Evolutionary conservation across 2,888 invertebrate genomes (phyloP), one percentile per base, ranked within the genome.

Genomic region (Harmothoe impar): DNA sequence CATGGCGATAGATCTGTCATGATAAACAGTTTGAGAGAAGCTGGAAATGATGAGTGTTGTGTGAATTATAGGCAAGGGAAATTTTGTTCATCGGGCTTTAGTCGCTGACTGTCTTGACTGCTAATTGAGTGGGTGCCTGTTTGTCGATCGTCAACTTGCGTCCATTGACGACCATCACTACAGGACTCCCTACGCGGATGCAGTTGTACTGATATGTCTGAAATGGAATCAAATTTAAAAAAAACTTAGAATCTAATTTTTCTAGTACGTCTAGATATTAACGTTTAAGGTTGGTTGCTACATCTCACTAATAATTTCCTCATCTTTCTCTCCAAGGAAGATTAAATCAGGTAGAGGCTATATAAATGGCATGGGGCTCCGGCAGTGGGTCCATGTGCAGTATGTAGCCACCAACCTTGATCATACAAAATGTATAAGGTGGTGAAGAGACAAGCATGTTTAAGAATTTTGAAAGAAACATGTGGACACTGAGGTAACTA

Each of bases 181-280:
- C 95, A 0, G 98, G 98, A 91, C 97, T 97, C 96, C 98, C 97
- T n/a, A 98, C 97, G 90, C 98, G 97, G 91, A 98, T 97, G 89
- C 97, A 97, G 93, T 97, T 97, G 96, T 97, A 98, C 92, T 97
- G 96, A 95, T 97, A 97, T 92, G 96, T 96, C 98, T 98, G 97
- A 35, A 97, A 91, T 31, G 89, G 62, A 20, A 20, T 51, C 0
- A 68, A 33, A 62, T 35, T n/a, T n/a, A 43, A 43, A 43, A 43
- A 43, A 43, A 43, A 43, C 12, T n/a, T n/a, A 89, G 12, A 56
- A 51, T 77, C 7, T 15, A 77, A n/a, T 33, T 84, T 84, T 86
- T 25, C 20, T 12, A 25, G 29, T 72, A 25, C 29, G 23, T 56
- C 23, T 20, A 20, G 62, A 56, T n/a, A 17, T 17, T 17, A 12